Conservation (phyloP, 2,888 invertebrate genomes). For the Latrodectus elegans region DNA sequence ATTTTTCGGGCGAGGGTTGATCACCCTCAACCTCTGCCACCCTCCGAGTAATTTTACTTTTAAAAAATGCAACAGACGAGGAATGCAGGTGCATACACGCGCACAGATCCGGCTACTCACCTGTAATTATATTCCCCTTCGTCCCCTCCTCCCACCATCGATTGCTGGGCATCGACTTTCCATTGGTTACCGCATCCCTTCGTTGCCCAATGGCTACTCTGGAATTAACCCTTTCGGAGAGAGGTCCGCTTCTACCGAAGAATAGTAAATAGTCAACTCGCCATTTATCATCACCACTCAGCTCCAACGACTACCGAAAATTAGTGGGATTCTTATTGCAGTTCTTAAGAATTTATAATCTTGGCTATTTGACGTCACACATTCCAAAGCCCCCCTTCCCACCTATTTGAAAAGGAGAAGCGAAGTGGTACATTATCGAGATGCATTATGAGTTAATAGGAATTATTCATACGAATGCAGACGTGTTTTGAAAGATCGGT, state of each 20-base stretch:
- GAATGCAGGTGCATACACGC: constrained; percentile 28
- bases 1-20: not conserved
- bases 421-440: no score
- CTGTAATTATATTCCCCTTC: constrained; percentile 34
- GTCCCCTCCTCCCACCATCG: not conserved
- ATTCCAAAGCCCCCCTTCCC: no score
- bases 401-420: no score
- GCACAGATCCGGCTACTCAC: constrained; percentile 39
- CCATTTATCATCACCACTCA: not conserved
- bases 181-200: not conserved
- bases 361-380: no score
- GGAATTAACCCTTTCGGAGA: not conserved
- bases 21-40: not conserved
- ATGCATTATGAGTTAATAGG: no score
- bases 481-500: no score
- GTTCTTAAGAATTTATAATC: no score
- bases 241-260: not conserved
- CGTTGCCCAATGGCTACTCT: not conserved
- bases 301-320: not conserved
- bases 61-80: not conserved
- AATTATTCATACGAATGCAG: no score
- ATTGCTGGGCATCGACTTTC: constrained; percentile 2
- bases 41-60: not conserved
- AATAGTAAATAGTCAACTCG: not conserved
- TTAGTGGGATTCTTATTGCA: not conserved